These are phyloP conservation scores for Carcinoscorpius rotundicauda DNA, from an alignment of 1,140 invertebrate genomes.

Conservation along the genomic window DNA sequence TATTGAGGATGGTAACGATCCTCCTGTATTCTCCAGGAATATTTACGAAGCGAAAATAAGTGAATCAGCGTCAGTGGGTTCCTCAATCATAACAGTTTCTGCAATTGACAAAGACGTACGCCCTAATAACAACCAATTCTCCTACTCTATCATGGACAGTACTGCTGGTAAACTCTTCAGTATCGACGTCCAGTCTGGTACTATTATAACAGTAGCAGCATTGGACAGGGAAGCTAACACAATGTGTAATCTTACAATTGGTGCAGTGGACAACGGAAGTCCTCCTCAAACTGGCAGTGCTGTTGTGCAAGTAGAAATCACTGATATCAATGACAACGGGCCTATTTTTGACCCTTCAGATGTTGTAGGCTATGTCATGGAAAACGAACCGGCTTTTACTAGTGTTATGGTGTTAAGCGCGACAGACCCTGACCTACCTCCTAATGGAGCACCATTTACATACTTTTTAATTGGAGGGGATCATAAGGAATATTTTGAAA, in stretches of 20 bases:
- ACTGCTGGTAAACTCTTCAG: slow-evolving; percentile 71
- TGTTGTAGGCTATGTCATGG: slow-evolving; percentile 57
- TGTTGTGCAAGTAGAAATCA: slow-evolving; percentile 69
- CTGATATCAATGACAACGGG: slow-evolving; percentile 89
- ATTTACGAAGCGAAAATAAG: slow-evolving; percentile 56
- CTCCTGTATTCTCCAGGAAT: slow-evolving; percentile 70
- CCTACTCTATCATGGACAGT: slow-evolving; percentile 75
- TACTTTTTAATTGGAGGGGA: slow-evolving; percentile 64
- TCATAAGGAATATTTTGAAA: slow-evolving; percentile 56
- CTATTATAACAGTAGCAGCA: slow-evolving; percentile 58
- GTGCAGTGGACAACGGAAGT: slow-evolving; percentile 75
- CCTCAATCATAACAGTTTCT: slow-evolving; percentile 60
- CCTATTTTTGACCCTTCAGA: slow-evolving; percentile 84
- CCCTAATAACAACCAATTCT: slow-evolving; percentile 82
- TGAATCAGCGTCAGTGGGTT: slow-evolving; percentile 60
- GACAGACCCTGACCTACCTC: slow-evolving; percentile 77
- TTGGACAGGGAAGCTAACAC: slow-evolving; percentile 83
- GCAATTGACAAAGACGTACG: slow-evolving; percentile 84
- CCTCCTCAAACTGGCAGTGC: slow-evolving; percentile 56
- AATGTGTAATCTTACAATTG: slow-evolving; percentile 81
- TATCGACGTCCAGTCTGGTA: slow-evolving; percentile 71
- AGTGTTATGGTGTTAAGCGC: slow-evolving; percentile 55
- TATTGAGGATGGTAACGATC: slow-evolving; percentile 91
- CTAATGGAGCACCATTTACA: slow-evolving; percentile 78
- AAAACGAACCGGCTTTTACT: slow-evolving; percentile 21